phyloP scores from a whole-genome alignment of 2,113 vertebrate species.

The Ia io region DNA sequence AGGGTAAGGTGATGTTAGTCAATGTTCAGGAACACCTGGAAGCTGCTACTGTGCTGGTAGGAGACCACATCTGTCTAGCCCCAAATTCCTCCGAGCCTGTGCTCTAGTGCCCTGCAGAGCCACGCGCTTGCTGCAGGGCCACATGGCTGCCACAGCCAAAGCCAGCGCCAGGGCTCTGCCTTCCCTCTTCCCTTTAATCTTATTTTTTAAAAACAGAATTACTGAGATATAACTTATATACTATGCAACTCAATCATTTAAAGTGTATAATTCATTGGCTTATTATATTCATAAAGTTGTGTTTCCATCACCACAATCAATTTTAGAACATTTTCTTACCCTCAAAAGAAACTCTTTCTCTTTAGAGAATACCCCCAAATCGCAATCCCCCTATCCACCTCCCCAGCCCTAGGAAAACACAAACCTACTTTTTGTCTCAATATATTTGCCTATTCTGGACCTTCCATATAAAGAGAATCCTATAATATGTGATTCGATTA shows the following conservation, averaged over 20 bases:
- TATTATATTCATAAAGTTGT: background rate
- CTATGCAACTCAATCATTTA: background rate
- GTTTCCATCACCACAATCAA: background rate
- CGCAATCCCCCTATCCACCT: background rate
- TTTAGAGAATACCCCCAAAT: background rate
- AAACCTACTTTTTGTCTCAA: background rate
- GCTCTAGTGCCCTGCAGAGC: background rate
- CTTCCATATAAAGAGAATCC: background rate
- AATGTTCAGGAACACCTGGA: background rate
- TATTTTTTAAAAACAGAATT: background rate
- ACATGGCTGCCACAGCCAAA: background rate
- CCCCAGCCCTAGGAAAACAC: background rate
- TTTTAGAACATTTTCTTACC: background rate
- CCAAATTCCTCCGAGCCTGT: background rate
- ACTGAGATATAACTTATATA: background rate
- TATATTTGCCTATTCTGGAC: background rate
- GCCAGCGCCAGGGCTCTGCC: background rate
- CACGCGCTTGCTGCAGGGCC: background rate
- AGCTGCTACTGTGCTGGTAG: background rate
- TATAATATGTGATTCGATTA: background rate
- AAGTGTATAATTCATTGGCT: background rate
- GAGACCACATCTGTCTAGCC: no score
- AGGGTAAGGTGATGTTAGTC: background rate
- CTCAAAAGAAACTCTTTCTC: background rate
- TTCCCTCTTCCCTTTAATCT: background rate